Evolutionary conservation across 2,888 invertebrate genomes (phyloP), one percentile per base, ranked within the genome.

Genomic region (Conchocele bisecta): DNA sequence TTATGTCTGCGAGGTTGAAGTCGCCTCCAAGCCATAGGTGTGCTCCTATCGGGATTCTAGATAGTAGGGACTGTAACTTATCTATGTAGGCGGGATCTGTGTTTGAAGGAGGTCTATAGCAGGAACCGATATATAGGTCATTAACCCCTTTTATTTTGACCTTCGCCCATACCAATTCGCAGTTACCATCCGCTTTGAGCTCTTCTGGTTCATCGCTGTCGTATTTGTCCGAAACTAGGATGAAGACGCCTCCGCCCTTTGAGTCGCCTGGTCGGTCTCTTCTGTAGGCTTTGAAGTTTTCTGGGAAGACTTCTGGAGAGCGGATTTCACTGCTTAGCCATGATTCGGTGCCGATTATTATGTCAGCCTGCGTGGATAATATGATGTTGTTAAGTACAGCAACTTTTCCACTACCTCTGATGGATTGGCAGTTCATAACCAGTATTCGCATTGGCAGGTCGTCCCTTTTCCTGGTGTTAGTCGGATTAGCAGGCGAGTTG

Each of bases 1-100:
- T 26, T 2, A 68, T 61, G n/a, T 61, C 51, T 2, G 46, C 57
- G 3, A 60, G 42, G 48, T 70, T 70, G 24, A 58, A 70, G 33
- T 69, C 57, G 13, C 63, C 69, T n/a, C 69, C 69, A 4, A 57
- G 50, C 63, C 63, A 69, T 5, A 64, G n/a, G 50, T 65, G 70
- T 2, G 59, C 59, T 22, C 54, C 50, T 15, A 11, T 22, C 15
- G 64, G 70, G 17, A 70, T 64, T 13, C 48, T 22, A 9, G 53
- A 37, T 4, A 65, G 22, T 5, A 15, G 20, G 24, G 28, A 39
- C 22, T 42, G 15, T 5, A 67, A 63, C 6, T 35, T 26, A 4
- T 56, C 63, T 6, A 63, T 17, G 15, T 53, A 65, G 4, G 41
- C 54, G 15, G 44, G 59, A 26, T 48, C 51, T 6, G 65, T 57